Evolutionary conservation across 92 coral and sea anemone genomes (phyloP).

Genomic region (Phenganax marumi): DNA sequence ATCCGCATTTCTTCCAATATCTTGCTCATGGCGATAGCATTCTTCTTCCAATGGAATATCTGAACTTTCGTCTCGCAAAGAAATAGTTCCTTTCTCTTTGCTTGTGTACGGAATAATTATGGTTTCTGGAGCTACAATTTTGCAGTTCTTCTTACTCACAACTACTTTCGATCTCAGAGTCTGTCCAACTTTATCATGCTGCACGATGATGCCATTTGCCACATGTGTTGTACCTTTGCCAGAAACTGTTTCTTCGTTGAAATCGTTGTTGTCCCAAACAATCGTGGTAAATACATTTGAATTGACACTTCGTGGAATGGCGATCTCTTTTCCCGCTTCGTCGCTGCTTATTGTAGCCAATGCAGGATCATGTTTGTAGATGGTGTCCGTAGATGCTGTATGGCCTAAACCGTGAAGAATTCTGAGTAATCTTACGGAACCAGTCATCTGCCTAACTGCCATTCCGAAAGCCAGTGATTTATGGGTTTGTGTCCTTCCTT

Average conservation of each 20-base stretch:
- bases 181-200: no score
- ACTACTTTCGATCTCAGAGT: not conserved
- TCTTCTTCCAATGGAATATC: no score
- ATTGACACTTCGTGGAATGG: not conserved
- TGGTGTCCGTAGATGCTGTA: not conserved
- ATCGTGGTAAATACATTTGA: not conserved
- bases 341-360: conserved; percentile 7
- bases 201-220: no score
- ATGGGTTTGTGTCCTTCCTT: not conserved
- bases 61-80: no score
- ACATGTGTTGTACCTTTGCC: no score
- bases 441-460: not conserved
- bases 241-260: no score
- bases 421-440: not conserved
- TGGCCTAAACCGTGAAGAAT: conserved; percentile 9
- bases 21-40: no score
- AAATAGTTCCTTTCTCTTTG: not conserved
- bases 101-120: not conserved
- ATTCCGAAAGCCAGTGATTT: conserved; percentile 4
- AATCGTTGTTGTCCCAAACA: no score
- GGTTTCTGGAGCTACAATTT: conserved; percentile 3
- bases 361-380: conserved; percentile 23
- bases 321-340: conserved; percentile 1
- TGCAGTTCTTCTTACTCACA: not conserved
- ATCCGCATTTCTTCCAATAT: no score